Evolutionary conservation across 2,113 vertebrate genomes (phyloP), one percentile per base, ranked within the genome.

Genomic region (Perca flavescens): DNA sequence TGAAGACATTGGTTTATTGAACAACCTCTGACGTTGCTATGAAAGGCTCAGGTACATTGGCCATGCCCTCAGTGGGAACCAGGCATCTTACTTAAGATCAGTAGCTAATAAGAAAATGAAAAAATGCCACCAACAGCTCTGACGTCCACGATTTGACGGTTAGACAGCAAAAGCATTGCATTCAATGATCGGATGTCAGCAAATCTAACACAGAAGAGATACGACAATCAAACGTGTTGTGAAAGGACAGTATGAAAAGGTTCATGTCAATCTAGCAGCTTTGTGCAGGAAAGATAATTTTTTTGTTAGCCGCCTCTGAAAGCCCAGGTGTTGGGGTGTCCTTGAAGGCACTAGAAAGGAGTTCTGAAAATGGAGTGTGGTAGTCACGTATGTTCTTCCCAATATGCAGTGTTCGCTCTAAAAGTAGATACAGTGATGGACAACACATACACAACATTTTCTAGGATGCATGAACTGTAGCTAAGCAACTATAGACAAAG

Each of bases 11-110:
- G 14, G 22, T 83, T 49, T 66, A 83, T 80, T 76, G 56, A 80
- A 77, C 71, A 83, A 68, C 28, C 49, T 80, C 77, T 84, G 77
- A 87, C 73, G 85, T 63, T 77, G 49, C 49, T 50, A 64, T 87
- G 67, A 84, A 80, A 87, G 77, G 47, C 28, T 72, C 9, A 21
- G 68, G 43, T 84, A 82, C 64, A 88, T 88, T 79, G 79, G 16
- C 6, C 36, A 88, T 78, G 74, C 82, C 78, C 58, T 82, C 49
- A 64, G 57, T 54, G 36, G 64, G 64, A 66, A 56, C 8, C 65
- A 14, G 40, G 14, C 56, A 0, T 64, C 63, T 73, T 22, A 52
- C 50, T 62, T n/a, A 28, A 19, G 68, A 81, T 87, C 73, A 69
- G 67, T 15, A 21, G 71, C 61, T 71, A 69, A 71, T 54, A 65